Conservation (phyloP, 2,888 invertebrate genomes). For the Caenorhabditis sp. region DNA sequence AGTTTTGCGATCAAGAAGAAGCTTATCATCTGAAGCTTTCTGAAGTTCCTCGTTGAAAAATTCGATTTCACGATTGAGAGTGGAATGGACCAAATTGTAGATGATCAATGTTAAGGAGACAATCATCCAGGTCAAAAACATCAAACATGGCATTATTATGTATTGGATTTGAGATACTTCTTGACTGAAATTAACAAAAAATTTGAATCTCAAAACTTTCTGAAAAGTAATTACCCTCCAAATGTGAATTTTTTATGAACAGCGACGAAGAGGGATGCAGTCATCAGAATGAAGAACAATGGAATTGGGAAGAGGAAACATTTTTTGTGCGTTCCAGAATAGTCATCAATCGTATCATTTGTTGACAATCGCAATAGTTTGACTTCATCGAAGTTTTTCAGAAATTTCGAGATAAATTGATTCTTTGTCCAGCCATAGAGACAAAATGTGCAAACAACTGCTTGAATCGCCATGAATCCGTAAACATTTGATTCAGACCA, state of each 20-base stretch:
- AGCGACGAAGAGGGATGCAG: constrained; percentile 15
- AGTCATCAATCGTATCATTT: constrained; percentile 24
- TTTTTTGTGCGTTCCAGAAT: constrained; percentile 17
- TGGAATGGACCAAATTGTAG: constrained; percentile 16
- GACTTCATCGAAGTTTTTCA: constrained; percentile 8
- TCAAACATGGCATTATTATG: constrained; percentile 22
- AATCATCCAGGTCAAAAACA: constrained; percentile 24
- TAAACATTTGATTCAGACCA: constrained; percentile 32
- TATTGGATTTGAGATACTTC: constrained; percentile 14
- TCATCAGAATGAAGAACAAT: constrained; percentile 9
- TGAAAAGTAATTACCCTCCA: constrained; percentile 14
- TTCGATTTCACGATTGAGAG: constrained; percentile 25
- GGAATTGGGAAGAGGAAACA: constrained; percentile 16
- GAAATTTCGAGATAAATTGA: constrained; percentile 14
- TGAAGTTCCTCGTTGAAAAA: constrained; percentile 30
- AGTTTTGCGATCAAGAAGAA: constrained; percentile 10
- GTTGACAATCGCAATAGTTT: constrained; percentile 8
- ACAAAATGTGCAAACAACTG: constrained; percentile 26
- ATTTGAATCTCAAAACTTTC: background rate
- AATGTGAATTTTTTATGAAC: constrained; percentile 16
- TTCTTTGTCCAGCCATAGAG: constrained; percentile 32
- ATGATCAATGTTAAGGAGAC: constrained; percentile 13
- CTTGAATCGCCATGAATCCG: constrained; percentile 30
- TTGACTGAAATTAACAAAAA: constrained; percentile 13
- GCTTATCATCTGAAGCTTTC: constrained; percentile 22